Evolutionary conservation across 1,140 invertebrate species (phyloP).

Genomic region (Achroia grisella): DNA sequence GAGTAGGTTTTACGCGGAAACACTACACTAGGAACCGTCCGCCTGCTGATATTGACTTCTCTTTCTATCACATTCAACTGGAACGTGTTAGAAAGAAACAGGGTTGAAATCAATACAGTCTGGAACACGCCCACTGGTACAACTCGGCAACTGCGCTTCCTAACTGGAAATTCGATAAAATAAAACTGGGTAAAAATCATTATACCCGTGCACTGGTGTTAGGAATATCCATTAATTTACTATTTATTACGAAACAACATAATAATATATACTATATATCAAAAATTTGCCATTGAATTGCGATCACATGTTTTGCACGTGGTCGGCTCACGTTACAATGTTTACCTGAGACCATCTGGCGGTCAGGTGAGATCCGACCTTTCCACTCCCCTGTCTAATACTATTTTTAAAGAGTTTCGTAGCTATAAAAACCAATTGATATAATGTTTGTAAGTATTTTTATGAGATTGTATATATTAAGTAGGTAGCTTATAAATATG

Average conservation of each 20-base stretch:
- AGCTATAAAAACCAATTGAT: not conserved
- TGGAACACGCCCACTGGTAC: conserved; percentile 63
- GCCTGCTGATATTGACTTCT: conserved; percentile 39
- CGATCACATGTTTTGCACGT: conserved; percentile 54
- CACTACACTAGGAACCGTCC: conserved; percentile 56
- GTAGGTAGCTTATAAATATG: too few relatives aligned
- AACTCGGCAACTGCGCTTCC: conserved; percentile 66
- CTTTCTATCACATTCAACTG: conserved; percentile 24
- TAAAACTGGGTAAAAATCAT: conserved; percentile 66
- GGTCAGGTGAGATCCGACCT: conserved; percentile 55
- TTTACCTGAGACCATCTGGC: conserved; percentile 59
- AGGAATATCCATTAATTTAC: conserved; percentile 10
- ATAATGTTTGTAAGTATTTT: too few relatives aligned
- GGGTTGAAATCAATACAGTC: conserved; percentile 67
- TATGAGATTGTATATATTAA: too few relatives aligned
- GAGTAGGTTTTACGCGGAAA: conserved; percentile 52
- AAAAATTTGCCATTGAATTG: not conserved
- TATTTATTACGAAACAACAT: not conserved
- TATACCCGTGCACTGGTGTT: conserved; percentile 43
- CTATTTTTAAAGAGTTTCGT: conserved; percentile 23
- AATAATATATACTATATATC: not conserved
- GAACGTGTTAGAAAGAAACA: conserved; percentile 37
- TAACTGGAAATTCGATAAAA: conserved; percentile 67
- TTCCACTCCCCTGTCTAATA: conserved; percentile 22
- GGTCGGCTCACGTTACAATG: conserved; percentile 61